These are phyloP conservation scores for Volucella inanis DNA, from an alignment of 2,888 invertebrate species.

Conservation along the genomic window DNA sequence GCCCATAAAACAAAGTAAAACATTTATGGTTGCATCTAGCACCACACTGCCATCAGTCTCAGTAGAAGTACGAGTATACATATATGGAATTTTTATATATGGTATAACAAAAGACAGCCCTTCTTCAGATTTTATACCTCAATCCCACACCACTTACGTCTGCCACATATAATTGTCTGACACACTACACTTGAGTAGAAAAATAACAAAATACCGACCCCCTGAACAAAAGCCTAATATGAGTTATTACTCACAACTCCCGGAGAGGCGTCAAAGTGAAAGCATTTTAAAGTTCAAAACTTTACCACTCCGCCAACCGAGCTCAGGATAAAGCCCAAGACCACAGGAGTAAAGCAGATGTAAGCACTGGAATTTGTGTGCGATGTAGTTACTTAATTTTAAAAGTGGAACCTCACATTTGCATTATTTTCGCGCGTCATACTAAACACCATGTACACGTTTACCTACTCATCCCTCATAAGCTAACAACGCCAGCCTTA, in stretches of 20 bases:
- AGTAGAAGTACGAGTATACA: not conserved
- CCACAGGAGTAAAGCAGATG: slow-evolving; percentile 1
- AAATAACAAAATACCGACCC: slow-evolving; percentile 19
- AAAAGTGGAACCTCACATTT: slow-evolving; percentile 16
- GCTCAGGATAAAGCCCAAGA: not conserved
- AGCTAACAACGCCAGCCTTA: slow-evolving; percentile 11
- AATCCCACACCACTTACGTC: slow-evolving; percentile 14
- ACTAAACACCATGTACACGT: slow-evolving; percentile 18
- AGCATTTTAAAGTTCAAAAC: slow-evolving; percentile 62
- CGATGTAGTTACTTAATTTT: not conserved
- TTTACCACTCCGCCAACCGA: not conserved
- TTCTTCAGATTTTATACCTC: not conserved
- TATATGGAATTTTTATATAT: slow-evolving; percentile 44
- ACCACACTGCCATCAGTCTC: slow-evolving; percentile 8
- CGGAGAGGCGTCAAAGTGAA: slow-evolving; percentile 74
- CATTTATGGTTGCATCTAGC: slow-evolving; percentile 65
- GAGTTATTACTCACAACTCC: slow-evolving; percentile 73
- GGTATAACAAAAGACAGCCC: slow-evolving; percentile 32
- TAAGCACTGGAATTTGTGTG: not conserved
- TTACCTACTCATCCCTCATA: slow-evolving; percentile 10
- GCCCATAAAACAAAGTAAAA: slow-evolving; percentile 61
- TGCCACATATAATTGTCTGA: slow-evolving; percentile 53
- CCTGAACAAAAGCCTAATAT: slow-evolving; percentile 37
- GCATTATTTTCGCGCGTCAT: slow-evolving; percentile 43
- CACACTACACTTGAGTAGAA: slow-evolving; percentile 9